A percentile compares a stretch with the other conserved stretches of the same genome.
Evolutionary conservation across 2,888 invertebrate species (phyloP).

Genomic region (Acleris cristana): DNA sequence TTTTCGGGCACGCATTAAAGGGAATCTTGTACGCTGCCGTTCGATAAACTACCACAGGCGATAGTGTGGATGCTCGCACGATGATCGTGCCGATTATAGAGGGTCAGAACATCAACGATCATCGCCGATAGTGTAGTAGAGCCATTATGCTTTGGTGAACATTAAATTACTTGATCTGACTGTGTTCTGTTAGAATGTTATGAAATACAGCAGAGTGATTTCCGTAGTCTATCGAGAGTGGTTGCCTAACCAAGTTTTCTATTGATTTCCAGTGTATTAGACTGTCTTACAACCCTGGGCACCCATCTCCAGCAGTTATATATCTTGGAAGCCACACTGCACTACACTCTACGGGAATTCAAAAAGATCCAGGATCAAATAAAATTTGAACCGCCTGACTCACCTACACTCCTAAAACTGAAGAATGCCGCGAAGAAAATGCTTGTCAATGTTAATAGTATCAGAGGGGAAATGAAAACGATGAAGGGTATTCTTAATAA

Average conservation of each 20-base stretch:
- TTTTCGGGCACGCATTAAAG: no score
- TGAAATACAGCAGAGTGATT: no score
- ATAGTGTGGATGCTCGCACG: no score
- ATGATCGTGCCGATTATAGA: no score
- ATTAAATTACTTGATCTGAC: no score
- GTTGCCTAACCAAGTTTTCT: neutral
- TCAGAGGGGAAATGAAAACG: constrained; percentile 59
- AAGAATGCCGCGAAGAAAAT: constrained; percentile 56
- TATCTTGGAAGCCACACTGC: constrained; percentile 82
- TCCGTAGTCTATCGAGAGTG: no score
- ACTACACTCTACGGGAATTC: constrained; percentile 78
- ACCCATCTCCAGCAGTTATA: constrained; percentile 83
- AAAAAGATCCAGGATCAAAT: constrained; percentile 59
- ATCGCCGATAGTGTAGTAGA: no score
- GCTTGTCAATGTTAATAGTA: constrained; percentile 56
- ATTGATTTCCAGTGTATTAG: constrained; percentile 63
- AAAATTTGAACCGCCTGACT: constrained; percentile 69
- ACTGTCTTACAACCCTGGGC: constrained; percentile 80
- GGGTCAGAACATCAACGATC: no score
- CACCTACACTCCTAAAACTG: constrained; percentile 53
- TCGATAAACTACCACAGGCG: no score
- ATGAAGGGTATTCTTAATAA: constrained; percentile 61
- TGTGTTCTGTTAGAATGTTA: no score
- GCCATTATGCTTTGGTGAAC: no score
- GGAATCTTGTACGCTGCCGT: no score